Percentiles rank a stretch among this genome's conserved stretches.
These are phyloP conservation scores for Cerceris rybyensis DNA, from an alignment of 2,888 invertebrate genomes.

Conservation along the genomic window DNA sequence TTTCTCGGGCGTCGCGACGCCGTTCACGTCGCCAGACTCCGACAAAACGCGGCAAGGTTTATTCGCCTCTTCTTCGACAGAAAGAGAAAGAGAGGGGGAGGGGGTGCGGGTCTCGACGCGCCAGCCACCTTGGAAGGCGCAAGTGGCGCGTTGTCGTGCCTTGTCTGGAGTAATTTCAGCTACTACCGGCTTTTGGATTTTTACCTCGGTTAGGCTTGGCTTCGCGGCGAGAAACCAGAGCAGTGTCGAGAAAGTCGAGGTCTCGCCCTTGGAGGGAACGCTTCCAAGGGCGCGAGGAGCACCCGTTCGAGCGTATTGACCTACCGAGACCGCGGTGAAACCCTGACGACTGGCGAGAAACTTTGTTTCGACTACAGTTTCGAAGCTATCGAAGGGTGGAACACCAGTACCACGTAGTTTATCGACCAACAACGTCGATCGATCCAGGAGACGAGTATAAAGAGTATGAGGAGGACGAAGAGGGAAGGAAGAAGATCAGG, in stretches of 20 bases:
- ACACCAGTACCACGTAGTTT: constrained; percentile 29
- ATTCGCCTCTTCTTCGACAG: background rate
- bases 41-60: constrained; percentile 37
- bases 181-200: too few relatives aligned
- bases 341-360: constrained; percentile 6
- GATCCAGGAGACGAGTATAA: constrained; percentile 24
- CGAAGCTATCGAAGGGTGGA: background rate
- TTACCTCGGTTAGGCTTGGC: too few relatives aligned
- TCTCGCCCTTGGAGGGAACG: constrained; percentile 30
- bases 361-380: too few relatives aligned
- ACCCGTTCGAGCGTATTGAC: too few relatives aligned
- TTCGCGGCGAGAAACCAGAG: too few relatives aligned
- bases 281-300: constrained; percentile 57
- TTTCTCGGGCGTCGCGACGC: constrained; percentile 17
- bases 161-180: too few relatives aligned
- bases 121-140: too few relatives aligned
- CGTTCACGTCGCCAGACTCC: constrained; percentile 10
- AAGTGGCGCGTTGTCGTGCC: too few relatives aligned
- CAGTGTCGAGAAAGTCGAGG: background rate
- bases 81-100: too few relatives aligned
- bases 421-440: constrained; percentile 44
- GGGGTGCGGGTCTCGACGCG: too few relatives aligned
- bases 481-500: constrained; percentile 8
- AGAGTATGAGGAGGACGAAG: background rate
- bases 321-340: constrained; percentile 10